Percentiles rank a stretch among this genome's conserved stretches.
Evolutionary conservation across 30 jellyfish, hydroid and myxozoan genomes (phyloP).

Genomic region (Clytia hemisphaerica): DNA sequence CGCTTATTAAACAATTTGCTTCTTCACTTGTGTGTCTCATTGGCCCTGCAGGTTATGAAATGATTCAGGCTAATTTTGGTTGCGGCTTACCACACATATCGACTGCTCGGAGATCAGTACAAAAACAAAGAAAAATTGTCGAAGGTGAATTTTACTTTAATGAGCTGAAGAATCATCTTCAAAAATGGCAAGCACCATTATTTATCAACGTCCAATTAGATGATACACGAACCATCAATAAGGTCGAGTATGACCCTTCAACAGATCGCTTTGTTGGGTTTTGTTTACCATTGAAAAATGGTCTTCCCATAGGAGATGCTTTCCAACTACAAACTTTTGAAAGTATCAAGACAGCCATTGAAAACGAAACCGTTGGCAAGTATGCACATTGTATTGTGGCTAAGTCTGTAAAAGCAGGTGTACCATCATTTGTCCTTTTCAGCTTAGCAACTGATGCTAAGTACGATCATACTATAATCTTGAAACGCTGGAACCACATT

Average conservation of each 20-base stretch:
- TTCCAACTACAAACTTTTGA: background rate
- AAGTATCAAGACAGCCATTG: constrained; percentile 5
- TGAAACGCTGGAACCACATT: background rate
- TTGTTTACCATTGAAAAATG: no score
- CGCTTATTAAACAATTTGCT: constrained; percentile 23
- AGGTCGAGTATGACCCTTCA: no score
- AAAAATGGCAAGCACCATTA: constrained; percentile 17
- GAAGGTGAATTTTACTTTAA: constrained; percentile 36
- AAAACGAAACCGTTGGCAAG: background rate
- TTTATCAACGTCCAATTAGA: constrained; percentile 13
- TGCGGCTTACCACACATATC: constrained; percentile 25
- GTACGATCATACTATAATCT: background rate
- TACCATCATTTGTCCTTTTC: constrained; percentile 30
- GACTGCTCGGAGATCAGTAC: no score
- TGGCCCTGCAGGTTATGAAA: constrained; percentile 32
- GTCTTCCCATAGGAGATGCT: constrained; percentile 3
- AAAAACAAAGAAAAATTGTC: no score
- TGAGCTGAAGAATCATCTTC: constrained; percentile 26
- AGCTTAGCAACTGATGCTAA: constrained; percentile 24
- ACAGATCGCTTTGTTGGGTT: no score
- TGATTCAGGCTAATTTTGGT: constrained; percentile 31
- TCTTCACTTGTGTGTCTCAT: constrained; percentile 23
- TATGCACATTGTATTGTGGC: constrained; percentile 30
- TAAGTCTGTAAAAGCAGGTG: constrained; percentile 2
- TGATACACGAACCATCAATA: no score